Base-by-base conservation (phyloP, 2,797 vertebrate genomes). In the Lepilemur ruficaudatus region DNA sequence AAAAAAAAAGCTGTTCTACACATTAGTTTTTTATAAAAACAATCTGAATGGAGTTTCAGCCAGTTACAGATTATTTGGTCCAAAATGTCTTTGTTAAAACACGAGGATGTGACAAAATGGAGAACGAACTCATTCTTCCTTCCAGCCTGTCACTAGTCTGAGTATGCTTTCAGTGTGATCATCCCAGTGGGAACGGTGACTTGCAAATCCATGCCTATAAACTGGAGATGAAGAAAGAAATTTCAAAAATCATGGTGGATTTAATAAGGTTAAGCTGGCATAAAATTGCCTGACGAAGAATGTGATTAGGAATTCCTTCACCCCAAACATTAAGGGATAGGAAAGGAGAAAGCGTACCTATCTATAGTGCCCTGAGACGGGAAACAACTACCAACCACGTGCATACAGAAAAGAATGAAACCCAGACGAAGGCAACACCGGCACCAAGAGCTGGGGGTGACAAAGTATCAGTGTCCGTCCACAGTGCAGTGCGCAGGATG, bases 401-500 rank as follows among this genome's bases (percentile, higher is more conserved):
- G 11, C 55, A 52, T 35, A n/a, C 11, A 72, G 50, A 41, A 18
- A 65, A 18, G 6, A 11, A 78, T 41, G 14, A 25, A 22, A 2
- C 4, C 3, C 9, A 17, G 25, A 67, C 15, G 38, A n/a, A 32
- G 20, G 7, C 69, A 25, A 43, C 61, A 50, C 28, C 32, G 4
- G 38, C 11, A 25, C 2, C 8, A 28, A 4, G 46, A 32, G 7
- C 20, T 3, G 25, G 76, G 55, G 15, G 1, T 10, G 2, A 17
- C 5, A 4, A 12, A 32, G 13, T 8, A 1, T 10, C 32, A 43
- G 35, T 6, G 30, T 18, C 2, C 10, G 0, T 38, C 22, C 61
- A 0, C 59, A 41, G 61, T 0, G 1, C 7, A 9, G 30, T 14
- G 0, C 7, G 1, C 0, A 30, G 6, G 4, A 5, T 4, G 11